phyloP scores from a whole-genome alignment of 2,797 vertebrate species.

The Galagoides demidoff region DNA sequence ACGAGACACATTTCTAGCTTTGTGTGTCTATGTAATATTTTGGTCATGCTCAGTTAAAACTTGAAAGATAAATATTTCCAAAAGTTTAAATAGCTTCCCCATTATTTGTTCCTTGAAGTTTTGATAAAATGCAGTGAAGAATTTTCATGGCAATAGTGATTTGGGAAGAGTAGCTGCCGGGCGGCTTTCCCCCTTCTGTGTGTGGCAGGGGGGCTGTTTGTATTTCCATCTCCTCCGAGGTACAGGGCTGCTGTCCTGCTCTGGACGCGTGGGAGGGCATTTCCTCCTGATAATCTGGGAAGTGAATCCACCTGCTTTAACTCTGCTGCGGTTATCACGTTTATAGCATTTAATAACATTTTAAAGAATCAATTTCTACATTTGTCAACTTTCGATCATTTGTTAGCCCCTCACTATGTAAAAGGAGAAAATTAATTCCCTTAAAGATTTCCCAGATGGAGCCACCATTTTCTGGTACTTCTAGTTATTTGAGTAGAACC shows the following conservation, averaged over 20 bases:
- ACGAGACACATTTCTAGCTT: fast-evolving
- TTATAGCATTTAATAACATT: background rate
- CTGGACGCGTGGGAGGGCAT: background rate
- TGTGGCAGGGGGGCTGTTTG: fast-evolving
- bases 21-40: fast-evolving
- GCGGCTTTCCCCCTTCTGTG: fast-evolving
- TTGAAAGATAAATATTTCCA: background rate
- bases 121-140: background rate
- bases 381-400: background rate
- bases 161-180: background rate
- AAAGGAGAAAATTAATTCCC: background rate
- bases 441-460: fast-evolving
- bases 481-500: background rate
- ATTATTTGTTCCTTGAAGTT: background rate
- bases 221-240: background rate
- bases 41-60: background rate
- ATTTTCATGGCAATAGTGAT: background rate
- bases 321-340: too few relatives aligned
- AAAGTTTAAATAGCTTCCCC: background rate
- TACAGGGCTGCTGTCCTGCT: background rate
- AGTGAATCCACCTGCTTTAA: background rate
- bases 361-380: background rate
- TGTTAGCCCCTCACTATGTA: background rate
- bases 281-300: background rate
- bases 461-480: background rate